phyloP scores from a whole-genome alignment of 2,888 invertebrate species.

The Papilio gigon region DNA sequence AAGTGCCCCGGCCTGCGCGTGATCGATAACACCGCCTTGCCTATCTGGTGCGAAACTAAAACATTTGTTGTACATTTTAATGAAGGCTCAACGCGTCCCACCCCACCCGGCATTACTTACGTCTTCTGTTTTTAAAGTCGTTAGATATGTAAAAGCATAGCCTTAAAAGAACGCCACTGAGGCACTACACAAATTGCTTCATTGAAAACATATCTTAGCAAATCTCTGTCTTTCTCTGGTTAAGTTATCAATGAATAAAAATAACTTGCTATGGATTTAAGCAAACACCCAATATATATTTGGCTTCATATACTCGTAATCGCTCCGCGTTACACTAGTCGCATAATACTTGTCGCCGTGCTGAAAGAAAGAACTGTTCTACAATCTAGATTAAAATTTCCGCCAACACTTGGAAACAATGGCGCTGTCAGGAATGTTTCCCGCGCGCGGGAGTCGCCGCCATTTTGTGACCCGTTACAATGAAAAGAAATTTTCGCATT shows the following conservation, averaged over 20 bases:
- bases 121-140: background rate
- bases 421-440: conserved; percentile 42
- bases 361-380: conserved; percentile 19
- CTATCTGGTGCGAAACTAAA: conserved; percentile 21
- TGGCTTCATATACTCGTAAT: conserved; percentile 1
- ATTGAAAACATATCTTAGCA: background rate
- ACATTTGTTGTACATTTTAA: conserved; percentile 14
- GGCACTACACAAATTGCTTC: background rate
- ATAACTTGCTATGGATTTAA: background rate
- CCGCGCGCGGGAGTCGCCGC: conserved; percentile 45
- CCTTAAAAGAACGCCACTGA: background rate
- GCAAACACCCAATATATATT: background rate
- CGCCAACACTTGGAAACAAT: conserved; percentile 43
- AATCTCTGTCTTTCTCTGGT: background rate
- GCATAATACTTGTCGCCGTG: conserved; percentile 27
- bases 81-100: conserved; percentile 18
- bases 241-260: too few species aligned
- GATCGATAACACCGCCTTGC: conserved; percentile 40
- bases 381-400: conserved; percentile 41
- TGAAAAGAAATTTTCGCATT: conserved; percentile 41
- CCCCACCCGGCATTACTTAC: background rate
- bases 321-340: conserved; percentile 3
- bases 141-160: background rate
- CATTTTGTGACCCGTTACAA: conserved; percentile 42
- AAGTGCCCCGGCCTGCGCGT: conserved; percentile 38